Evolutionary conservation across 2,888 invertebrate species (phyloP).

Genomic region (Xestia xanthographa): DNA sequence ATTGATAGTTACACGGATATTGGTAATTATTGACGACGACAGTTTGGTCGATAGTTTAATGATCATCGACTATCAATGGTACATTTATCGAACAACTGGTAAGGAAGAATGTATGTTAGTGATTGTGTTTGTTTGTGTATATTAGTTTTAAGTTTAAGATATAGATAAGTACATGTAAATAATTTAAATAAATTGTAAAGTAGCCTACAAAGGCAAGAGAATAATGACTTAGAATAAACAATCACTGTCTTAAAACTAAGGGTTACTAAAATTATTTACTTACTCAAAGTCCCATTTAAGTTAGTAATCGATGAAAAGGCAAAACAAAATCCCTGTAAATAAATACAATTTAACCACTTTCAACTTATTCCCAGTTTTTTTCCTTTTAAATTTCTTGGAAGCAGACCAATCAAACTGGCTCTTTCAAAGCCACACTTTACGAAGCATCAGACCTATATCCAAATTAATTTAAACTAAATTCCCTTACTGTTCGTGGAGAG

Average conservation of each 20-base stretch:
- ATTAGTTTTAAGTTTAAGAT: too few relatives aligned
- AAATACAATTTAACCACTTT: conserved; percentile 4
- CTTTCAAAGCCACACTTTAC: conserved; percentile 30
- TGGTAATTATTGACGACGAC: too few relatives aligned
- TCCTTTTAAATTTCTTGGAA: conserved; percentile 27
- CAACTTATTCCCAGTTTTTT: neutral
- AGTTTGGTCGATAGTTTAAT: too few relatives aligned
- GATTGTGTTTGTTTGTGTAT: too few relatives aligned
- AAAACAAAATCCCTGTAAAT: conserved; percentile 2
- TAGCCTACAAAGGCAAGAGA: too few relatives aligned
- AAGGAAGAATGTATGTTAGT: too few relatives aligned
- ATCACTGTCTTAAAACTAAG: neutral
- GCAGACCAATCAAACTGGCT: conserved; percentile 24
- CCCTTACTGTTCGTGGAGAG: conserved; percentile 21
- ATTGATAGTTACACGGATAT: too few relatives aligned
- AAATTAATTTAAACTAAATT: conserved; percentile 66
- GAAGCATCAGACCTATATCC: conserved; percentile 38
- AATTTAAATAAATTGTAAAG: too few relatives aligned
- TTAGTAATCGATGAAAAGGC: neutral
- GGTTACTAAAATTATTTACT: neutral
- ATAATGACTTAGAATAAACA: too few relatives aligned
- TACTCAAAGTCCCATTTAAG: conserved; percentile 1
- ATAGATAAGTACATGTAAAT: too few relatives aligned
- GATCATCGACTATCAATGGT: too few relatives aligned
- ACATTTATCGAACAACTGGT: too few relatives aligned